Conservation (phyloP, 2,797 vertebrate species). For the Trichosurus vulpecula region DNA sequence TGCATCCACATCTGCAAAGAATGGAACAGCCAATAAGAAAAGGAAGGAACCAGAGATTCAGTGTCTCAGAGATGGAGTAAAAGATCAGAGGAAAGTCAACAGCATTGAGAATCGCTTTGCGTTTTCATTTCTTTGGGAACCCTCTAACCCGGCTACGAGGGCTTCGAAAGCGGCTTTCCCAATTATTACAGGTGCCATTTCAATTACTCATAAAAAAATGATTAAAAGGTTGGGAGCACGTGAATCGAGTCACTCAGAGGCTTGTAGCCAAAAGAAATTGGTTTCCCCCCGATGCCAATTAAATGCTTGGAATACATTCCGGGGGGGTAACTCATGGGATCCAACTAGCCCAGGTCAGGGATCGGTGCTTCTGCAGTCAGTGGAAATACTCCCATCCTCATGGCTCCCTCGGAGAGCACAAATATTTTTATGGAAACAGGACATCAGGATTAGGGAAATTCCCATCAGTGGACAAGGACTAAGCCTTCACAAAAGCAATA, state of each 20-base stretch:
- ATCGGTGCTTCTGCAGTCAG: not conserved
- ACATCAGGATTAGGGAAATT: not conserved
- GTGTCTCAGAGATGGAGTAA: conserved; percentile 86
- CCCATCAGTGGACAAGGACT: conserved; percentile 1
- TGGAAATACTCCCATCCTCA: not conserved
- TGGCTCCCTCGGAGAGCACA: not conserved
- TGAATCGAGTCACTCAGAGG: conserved; percentile 44
- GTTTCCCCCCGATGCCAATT: conserved; percentile 36
- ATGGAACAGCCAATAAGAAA: conserved; percentile 91
- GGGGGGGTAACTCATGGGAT: not conserved
- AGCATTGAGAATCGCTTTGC: conserved; percentile 66
- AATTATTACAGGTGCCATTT: too few relatives aligned
- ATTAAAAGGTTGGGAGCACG: conserved; percentile 37
- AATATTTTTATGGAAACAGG: not conserved
- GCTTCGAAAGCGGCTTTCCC: conserved; percentile 55
- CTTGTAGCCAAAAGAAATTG: conserved; percentile 54
- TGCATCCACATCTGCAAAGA: conserved; percentile 99
- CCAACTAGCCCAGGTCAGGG: not conserved
- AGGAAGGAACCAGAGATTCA: conserved; percentile 90
- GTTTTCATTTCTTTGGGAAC: not conserved
- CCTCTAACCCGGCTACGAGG: not conserved
- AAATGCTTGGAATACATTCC: not conserved
- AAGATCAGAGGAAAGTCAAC: conserved; percentile 82
- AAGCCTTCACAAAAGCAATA: not conserved
- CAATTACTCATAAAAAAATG: not conserved